These are phyloP conservation scores for Argyra leucocephala DNA, from an alignment of 2,888 invertebrate genomes.

Conservation along the genomic window DNA sequence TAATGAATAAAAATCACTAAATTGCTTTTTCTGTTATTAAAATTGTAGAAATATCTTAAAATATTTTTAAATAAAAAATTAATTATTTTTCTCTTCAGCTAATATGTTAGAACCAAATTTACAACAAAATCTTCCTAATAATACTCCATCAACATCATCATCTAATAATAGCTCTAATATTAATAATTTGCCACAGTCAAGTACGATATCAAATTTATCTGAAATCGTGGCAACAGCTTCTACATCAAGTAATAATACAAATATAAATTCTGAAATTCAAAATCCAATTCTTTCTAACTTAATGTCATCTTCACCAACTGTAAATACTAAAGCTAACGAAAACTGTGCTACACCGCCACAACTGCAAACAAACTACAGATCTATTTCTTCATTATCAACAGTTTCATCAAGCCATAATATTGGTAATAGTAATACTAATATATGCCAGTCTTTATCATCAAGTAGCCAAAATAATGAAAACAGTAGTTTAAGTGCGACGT, in stretches of 20 bases:
- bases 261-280: slow-evolving; percentile 21
- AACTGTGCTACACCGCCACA: background rate
- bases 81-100: slow-evolving; percentile 22
- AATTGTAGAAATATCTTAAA: too few species aligned
- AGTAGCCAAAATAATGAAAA: slow-evolving; percentile 3
- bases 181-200: background rate
- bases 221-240: slow-evolving; percentile 23
- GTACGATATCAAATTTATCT: slow-evolving; percentile 23
- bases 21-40: too few species aligned
- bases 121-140: slow-evolving; percentile 52
- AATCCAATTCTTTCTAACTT: slow-evolving; percentile 12
- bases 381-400: slow-evolving; percentile 22
- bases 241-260: slow-evolving; percentile 21
- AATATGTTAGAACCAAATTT: slow-evolving; percentile 59
- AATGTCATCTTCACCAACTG: slow-evolving; percentile 4
- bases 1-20: too few species aligned
- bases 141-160: slow-evolving; percentile 37
- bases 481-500: slow-evolving; percentile 10
- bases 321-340: background rate
- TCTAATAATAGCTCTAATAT: slow-evolving; percentile 24
- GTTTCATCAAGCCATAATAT: slow-evolving; percentile 15
- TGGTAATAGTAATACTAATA: background rate
- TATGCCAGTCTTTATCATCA: background rate
- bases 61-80: too few species aligned
- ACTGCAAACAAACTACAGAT: slow-evolving; percentile 15